These are phyloP conservation scores for Stegodyphus dumicola DNA, from an alignment of 1,140 invertebrate genomes.

Conservation along the genomic window DNA sequence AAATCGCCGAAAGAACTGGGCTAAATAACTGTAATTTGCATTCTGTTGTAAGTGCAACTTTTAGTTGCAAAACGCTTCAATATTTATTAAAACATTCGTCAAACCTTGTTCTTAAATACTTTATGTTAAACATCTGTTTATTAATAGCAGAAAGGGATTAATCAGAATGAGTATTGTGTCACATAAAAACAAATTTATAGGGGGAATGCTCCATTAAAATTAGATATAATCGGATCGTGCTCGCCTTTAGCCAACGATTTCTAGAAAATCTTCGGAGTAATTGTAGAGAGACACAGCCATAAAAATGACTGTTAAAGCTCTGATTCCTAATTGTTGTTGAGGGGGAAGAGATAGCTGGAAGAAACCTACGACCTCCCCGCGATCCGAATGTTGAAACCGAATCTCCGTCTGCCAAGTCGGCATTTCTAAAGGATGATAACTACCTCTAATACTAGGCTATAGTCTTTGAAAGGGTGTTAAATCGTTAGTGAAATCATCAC, in stretches of 20 bases:
- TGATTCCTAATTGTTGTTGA: not conserved
- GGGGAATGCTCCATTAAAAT: not conserved
- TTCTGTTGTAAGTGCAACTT: too few species aligned
- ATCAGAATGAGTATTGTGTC: too few species aligned
- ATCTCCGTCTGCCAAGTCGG: constrained; percentile 40
- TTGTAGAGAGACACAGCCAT: not conserved
- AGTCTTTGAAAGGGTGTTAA: constrained; percentile 55
- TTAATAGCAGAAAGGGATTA: too few species aligned
- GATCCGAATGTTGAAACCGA: constrained; percentile 33
- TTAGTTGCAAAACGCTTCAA: too few species aligned
- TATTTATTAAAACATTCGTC: too few species aligned
- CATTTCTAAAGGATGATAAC: constrained; percentile 32
- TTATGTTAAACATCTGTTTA: too few species aligned
- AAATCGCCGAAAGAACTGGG: too few species aligned
- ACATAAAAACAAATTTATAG: too few species aligned
- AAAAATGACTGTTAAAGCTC: not conserved
- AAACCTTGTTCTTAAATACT: too few species aligned
- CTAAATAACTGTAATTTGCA: too few species aligned
- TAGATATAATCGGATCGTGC: not conserved
- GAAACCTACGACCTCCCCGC: not conserved
- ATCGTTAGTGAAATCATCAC: constrained; percentile 53
- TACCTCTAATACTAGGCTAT: constrained; percentile 45
- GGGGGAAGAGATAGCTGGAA: not conserved
- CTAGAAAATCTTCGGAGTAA: not conserved
- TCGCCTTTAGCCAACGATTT: not conserved